Conservation (phyloP, 2,888 invertebrate genomes). For the Leistus spinibarbis region DNA sequence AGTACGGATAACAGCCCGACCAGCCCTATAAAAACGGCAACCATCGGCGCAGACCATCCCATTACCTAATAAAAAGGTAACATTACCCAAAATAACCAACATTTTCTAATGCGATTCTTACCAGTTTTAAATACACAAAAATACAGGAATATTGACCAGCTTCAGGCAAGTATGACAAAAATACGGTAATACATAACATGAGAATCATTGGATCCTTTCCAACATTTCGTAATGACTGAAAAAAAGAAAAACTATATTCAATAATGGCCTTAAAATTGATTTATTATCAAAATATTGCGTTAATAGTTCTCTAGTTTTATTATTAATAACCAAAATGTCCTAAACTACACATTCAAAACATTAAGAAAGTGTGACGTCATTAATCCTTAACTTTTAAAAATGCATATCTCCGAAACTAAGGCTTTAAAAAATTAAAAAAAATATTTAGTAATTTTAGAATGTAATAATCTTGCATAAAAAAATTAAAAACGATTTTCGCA, state of each 20-base stretch:
- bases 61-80: slow-evolving; percentile 66
- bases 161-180: slow-evolving; percentile 97
- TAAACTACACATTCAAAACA: no score
- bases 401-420: no score
- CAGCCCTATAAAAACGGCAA: slow-evolving; percentile 96
- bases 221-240: slow-evolving; percentile 81
- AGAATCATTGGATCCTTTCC: slow-evolving; percentile 95
- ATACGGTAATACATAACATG: slow-evolving; percentile 96
- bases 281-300: no score
- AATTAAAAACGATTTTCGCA: no score
- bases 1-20: slow-evolving; percentile 95
- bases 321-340: no score
- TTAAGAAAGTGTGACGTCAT: no score
- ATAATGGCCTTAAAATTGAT: not conserved
- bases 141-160: slow-evolving; percentile 99
- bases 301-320: no score
- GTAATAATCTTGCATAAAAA: no score
- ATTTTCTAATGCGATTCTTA: slow-evolving; percentile 52
- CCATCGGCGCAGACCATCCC: slow-evolving; percentile 93
- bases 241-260: slow-evolving; percentile 28
- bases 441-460: no score
- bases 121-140: slow-evolving; percentile 97
- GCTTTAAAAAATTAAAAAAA: no score
- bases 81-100: not conserved
- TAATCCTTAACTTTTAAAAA: no score